phyloP scores from a whole-genome alignment of 2,888 invertebrate species.

The Bimastos eiseni region DNA sequence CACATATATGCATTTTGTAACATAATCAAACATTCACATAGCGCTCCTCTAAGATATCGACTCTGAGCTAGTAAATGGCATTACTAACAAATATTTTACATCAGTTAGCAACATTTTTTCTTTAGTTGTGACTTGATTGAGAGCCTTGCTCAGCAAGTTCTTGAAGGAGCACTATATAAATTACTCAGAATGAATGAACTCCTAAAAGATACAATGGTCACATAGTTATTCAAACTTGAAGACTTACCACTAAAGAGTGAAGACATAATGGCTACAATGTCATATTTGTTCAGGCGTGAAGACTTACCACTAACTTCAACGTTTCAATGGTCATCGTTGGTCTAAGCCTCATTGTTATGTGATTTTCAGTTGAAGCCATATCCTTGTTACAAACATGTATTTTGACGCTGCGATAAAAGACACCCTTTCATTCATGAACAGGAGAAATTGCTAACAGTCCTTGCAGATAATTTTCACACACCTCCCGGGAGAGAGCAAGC shows the following conservation, averaged over 20 bases:
- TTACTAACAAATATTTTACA: no score
- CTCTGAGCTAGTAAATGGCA: no score
- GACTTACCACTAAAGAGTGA: constrained; percentile 10
- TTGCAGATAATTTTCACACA: not conserved
- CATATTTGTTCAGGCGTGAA: not conserved
- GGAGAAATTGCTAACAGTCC: no score
- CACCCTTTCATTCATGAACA: not conserved
- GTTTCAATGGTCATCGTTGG: constrained; percentile 8
- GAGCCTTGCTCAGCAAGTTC: no score
- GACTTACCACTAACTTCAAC: not conserved
- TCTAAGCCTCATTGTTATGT: not conserved
- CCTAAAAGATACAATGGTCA: not conserved
- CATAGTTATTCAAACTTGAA: not conserved
- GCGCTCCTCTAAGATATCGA: no score
- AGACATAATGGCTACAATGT: no score
- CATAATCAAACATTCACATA: no score
- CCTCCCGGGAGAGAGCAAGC: not conserved
- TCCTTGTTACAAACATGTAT: not conserved
- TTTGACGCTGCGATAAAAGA: not conserved
- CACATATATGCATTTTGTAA: no score
- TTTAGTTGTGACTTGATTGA: no score
- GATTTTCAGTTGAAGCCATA: not conserved
- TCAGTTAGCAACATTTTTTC: no score
- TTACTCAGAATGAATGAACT: no score
- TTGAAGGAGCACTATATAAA: no score